Percentiles rank a stretch among this genome's conserved stretches.
phyloP scores from a whole-genome alignment of 2,888 invertebrate species.

The Pammene aurita region DNA sequence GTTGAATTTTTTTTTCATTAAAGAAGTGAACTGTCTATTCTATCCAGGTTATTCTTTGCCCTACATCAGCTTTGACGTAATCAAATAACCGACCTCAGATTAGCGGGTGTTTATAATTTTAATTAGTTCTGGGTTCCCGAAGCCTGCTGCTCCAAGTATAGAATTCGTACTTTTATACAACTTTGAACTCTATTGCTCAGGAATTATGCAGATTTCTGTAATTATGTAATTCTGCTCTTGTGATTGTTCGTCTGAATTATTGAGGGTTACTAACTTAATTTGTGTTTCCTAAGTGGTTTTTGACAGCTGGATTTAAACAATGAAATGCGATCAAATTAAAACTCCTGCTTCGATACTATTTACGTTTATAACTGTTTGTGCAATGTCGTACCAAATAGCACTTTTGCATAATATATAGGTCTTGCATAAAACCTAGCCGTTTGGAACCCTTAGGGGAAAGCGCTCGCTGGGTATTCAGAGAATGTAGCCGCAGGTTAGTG shows the following conservation, averaged over 20 bases:
- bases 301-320: conserved; percentile 12
- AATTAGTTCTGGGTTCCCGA: conserved; percentile 51
- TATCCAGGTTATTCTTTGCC: conserved; percentile 26
- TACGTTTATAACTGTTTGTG: too few species aligned
- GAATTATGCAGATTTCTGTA: background rate
- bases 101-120: conserved; percentile 59
- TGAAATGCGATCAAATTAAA: conserved; percentile 4
- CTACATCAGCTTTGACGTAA: conserved; percentile 46
- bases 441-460: too few species aligned
- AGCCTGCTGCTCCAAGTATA: background rate
- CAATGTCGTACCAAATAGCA: too few species aligned
- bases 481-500: too few species aligned
- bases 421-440: too few species aligned
- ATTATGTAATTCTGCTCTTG: conserved; percentile 25
- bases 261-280: conserved; percentile 25
- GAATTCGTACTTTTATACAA: background rate
- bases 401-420: too few species aligned
- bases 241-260: conserved; percentile 33
- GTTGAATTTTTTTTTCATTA: background rate
- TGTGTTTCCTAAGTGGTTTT: conserved; percentile 18
- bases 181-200: conserved; percentile 11
- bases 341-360: background rate
- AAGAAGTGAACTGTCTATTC: background rate
- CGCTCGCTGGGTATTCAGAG: too few species aligned
- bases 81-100: conserved; percentile 55